Evolutionary conservation across 2,888 invertebrate species (phyloP).

Genomic region (Eupithecia subumbrata): DNA sequence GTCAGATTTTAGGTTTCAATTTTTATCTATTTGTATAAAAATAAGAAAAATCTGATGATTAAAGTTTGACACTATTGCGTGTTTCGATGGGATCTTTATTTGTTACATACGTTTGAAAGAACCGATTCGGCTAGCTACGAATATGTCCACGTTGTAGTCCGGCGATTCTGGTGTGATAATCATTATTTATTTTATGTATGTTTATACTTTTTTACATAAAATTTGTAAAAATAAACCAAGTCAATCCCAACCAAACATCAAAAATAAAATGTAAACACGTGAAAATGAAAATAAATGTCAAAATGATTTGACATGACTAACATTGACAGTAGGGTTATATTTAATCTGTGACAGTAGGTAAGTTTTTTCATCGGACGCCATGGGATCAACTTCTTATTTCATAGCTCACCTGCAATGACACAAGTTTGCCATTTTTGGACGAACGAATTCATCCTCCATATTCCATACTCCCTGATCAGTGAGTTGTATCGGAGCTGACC

Average conservation of each 20-base stretch:
- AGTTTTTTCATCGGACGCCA: neutral
- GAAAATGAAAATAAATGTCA: constrained; percentile 10
- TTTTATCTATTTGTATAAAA: neutral
- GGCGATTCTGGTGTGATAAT: constrained; percentile 52
- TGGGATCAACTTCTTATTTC: too few species aligned
- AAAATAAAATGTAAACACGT: constrained; percentile 14
- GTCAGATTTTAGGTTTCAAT: neutral
- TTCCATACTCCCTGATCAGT: too few species aligned
- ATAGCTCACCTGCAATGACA: too few species aligned
- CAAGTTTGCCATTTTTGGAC: too few species aligned
- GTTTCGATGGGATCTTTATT: neutral
- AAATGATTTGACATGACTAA: constrained; percentile 1
- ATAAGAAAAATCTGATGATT: neutral
- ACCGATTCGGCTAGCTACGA: constrained; percentile 81
- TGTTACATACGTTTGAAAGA: constrained; percentile 82
- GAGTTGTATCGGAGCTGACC: too few species aligned
- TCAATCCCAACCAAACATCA: neutral
- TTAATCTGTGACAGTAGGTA: too few species aligned
- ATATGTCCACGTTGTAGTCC: constrained; percentile 76
- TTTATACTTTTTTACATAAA: constrained; percentile 19
- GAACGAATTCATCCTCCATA: too few species aligned
- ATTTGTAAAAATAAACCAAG: constrained; percentile 17
- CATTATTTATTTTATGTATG: constrained; percentile 42
- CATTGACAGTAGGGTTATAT: too few species aligned
- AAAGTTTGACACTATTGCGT: neutral